phyloP scores from a whole-genome alignment of 2,888 invertebrate genomes.

The Agrilus biguttatus region DNA sequence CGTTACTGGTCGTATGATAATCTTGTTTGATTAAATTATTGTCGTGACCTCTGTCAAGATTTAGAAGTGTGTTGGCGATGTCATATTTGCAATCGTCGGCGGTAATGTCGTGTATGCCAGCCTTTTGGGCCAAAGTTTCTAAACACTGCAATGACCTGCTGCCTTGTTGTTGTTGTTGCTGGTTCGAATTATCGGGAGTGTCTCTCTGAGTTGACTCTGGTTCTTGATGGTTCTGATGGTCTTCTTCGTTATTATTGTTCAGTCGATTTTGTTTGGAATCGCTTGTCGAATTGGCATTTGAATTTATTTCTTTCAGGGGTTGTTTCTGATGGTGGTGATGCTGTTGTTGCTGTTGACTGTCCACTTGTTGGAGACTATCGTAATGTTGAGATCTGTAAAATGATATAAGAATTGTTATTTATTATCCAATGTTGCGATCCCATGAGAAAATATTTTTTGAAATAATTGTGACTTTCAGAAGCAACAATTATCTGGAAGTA shows the following conservation, averaged over 20 bases:
- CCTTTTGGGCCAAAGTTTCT: constrained; percentile 58
- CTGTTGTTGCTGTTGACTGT: constrained; percentile 32
- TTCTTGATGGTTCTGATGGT: constrained; percentile 20
- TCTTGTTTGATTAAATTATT: constrained; percentile 15
- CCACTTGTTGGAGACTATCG: constrained; percentile 42
- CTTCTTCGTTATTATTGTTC: constrained; percentile 21
- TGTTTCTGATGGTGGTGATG: constrained; percentile 33
- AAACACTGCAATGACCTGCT: constrained; percentile 49
- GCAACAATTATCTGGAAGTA: no score
- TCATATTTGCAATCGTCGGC: constrained; percentile 60
- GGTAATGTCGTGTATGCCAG: constrained; percentile 46
- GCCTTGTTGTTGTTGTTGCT: constrained; percentile 14
- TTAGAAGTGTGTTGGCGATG: constrained; percentile 47
- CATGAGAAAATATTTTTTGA: no score
- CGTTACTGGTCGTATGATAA: constrained; percentile 11
- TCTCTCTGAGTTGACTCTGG: constrained; percentile 27
- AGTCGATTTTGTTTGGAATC: constrained; percentile 20
- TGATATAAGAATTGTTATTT: not conserved
- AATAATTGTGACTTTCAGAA: no score
- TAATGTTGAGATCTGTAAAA: constrained; percentile 45
- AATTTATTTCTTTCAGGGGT: constrained; percentile 24
- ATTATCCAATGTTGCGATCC: not conserved
- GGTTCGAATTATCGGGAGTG: constrained; percentile 8
- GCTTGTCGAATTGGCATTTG: constrained; percentile 24
- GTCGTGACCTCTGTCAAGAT: constrained; percentile 42